Conservation (phyloP, 2,797 vertebrate species). For the Fistularia tabacaria region DNA sequence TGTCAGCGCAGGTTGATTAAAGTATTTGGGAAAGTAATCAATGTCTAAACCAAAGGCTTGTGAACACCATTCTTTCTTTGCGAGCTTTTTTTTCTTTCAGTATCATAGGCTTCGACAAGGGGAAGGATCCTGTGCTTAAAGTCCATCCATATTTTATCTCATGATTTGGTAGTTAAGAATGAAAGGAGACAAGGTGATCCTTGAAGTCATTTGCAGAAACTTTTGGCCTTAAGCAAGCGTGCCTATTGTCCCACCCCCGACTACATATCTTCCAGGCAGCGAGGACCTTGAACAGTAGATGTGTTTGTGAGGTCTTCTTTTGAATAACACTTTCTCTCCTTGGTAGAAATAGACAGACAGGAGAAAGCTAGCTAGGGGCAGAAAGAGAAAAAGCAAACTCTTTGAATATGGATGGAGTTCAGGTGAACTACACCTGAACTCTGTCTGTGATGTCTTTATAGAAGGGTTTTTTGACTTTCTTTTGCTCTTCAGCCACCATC, state of each 20-base stretch:
- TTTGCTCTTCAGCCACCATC: slow-evolving; percentile 77
- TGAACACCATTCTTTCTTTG: slow-evolving; percentile 44
- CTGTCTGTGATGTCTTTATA: slow-evolving; percentile 76
- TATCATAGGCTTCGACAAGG: slow-evolving; percentile 30
- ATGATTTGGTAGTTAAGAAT: slow-evolving; percentile 36
- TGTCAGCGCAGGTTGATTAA: slow-evolving; percentile 65
- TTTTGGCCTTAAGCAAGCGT: slow-evolving; percentile 29
- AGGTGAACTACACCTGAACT: slow-evolving; percentile 81
- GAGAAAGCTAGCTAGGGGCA: slow-evolving; percentile 52
- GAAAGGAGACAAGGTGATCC: slow-evolving; percentile 24
- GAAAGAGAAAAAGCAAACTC: slow-evolving; percentile 40
- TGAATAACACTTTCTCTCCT: slow-evolving; percentile 37
- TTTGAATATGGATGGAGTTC: slow-evolving; percentile 74
- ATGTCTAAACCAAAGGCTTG: slow-evolving; percentile 63
- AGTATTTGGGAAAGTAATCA: slow-evolving; percentile 68
- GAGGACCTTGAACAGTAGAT: slow-evolving; percentile 34
- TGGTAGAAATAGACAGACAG: slow-evolving; percentile 41
- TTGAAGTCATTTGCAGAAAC: slow-evolving; percentile 47
- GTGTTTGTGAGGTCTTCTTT: slow-evolving; percentile 48
- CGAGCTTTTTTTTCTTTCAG: slow-evolving; percentile 28
- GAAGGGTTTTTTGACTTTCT: slow-evolving; percentile 73
- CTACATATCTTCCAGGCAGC: slow-evolving; percentile 25
- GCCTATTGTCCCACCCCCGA: slow-evolving; percentile 29
- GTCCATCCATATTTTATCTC: slow-evolving; percentile 39
- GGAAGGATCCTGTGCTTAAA: slow-evolving; percentile 12